Percentiles rank a stretch among this genome's conserved stretches.
Evolutionary conservation across 2,113 vertebrate genomes (phyloP).

Genomic region (Puntigrus tetrazona): DNA sequence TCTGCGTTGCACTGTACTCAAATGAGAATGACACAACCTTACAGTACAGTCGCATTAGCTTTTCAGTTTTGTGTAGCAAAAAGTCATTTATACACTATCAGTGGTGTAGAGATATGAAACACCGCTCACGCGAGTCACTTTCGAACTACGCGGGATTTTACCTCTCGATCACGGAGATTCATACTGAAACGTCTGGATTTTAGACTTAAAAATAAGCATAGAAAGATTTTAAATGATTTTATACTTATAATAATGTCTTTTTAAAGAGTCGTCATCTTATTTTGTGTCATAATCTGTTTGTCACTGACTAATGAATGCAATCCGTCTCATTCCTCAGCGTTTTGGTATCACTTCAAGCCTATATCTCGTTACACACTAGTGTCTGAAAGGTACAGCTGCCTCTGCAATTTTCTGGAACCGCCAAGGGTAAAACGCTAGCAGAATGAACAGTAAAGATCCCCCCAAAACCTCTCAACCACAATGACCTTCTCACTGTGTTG

Average conservation of each 20-base stretch:
- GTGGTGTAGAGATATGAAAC: neutral
- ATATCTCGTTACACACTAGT: conserved; percentile 18
- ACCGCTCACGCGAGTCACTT: neutral
- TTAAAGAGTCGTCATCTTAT: neutral
- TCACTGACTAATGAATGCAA: conserved; percentile 15
- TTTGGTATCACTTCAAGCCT: neutral
- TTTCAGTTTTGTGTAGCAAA: no score
- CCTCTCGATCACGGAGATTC: no score
- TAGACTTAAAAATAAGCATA: neutral
- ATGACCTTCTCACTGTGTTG: conserved; percentile 52
- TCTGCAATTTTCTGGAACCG: conserved; percentile 45
- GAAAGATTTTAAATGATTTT: no score
- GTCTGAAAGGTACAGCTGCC: conserved; percentile 40
- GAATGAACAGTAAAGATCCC: conserved; percentile 50
- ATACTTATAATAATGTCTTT: neutral
- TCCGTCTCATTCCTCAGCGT: neutral
- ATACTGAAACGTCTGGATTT: no score
- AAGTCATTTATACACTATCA: no score
- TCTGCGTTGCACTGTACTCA: neutral
- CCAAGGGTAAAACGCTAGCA: conserved; percentile 48
- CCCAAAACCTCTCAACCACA: conserved; percentile 49
- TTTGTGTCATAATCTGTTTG: neutral
- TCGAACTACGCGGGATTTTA: neutral
- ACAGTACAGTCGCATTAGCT: neutral
- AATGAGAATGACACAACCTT: neutral